These are phyloP conservation scores for Gonatopus flavifemur DNA, from an alignment of 1,140 invertebrate genomes.

Conservation along the genomic window DNA sequence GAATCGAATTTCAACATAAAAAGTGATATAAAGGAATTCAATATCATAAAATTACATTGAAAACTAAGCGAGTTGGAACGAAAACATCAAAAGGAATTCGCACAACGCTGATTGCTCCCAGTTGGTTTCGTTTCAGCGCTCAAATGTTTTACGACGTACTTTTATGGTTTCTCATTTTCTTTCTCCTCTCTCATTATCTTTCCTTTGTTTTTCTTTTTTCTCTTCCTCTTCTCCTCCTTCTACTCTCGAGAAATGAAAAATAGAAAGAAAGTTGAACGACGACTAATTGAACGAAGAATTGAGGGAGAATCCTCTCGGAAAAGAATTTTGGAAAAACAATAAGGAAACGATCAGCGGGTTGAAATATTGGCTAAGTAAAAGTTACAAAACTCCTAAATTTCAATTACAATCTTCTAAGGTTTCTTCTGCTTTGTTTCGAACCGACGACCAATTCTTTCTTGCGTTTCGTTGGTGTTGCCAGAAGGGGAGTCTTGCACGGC, in stretches of 20 bases:
- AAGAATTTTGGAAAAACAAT: too few relatives aligned
- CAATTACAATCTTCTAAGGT: constrained; percentile 41
- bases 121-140: too few relatives aligned
- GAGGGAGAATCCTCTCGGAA: too few relatives aligned
- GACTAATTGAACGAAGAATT: too few relatives aligned
- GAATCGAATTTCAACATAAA: background rate
- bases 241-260: too few relatives aligned
- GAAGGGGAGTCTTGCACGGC: constrained; percentile 48
- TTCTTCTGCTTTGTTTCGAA: constrained; percentile 51
- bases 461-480: constrained; percentile 53
- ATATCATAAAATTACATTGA: background rate
- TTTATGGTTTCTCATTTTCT: constrained; percentile 15
- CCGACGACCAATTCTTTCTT: constrained; percentile 45
- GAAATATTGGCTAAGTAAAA: too few relatives aligned
- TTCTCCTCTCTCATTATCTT: background rate
- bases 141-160: constrained; percentile 22
- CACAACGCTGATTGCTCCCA: constrained; percentile 9
- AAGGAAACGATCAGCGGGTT: too few relatives aligned
- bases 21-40: too few relatives aligned
- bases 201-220: background rate
- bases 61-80: background rate
- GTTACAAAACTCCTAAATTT: too few relatives aligned
- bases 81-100: constrained; percentile 25
- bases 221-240: background rate
- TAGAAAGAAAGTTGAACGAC: too few relatives aligned